phyloP scores from a whole-genome alignment of 2,113 vertebrate genomes.

The Regulus satrapa region DNA sequence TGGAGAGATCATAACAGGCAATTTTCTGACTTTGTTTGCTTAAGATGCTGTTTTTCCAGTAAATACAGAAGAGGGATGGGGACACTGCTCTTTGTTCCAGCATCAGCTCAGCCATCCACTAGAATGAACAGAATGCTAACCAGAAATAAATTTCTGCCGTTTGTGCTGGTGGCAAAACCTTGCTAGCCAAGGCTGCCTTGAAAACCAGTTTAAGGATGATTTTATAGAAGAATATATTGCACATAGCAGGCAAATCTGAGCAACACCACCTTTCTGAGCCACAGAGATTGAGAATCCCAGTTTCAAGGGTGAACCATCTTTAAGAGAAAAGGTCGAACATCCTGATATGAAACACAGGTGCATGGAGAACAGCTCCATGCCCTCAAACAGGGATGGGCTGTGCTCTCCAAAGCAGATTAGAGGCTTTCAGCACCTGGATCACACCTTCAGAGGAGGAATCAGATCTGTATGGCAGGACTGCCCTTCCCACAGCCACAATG shows the following conservation, averaged over 20 bases:
- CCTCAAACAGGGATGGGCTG: not conserved
- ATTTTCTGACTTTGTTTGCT: constrained; percentile 5
- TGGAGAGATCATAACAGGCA: not conserved
- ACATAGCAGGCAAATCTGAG: not conserved
- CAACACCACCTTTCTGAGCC: not conserved
- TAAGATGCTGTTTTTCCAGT: not conserved
- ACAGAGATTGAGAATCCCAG: not conserved
- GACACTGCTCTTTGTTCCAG: not conserved
- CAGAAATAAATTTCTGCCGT: not conserved
- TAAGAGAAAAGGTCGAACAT: not conserved
- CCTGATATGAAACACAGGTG: not conserved
- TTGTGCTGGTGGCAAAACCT: not conserved
- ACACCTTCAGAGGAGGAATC: not conserved
- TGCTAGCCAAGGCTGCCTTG: not conserved
- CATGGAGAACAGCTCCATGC: not conserved
- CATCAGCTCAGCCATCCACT: not conserved
- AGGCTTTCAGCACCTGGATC: not conserved
- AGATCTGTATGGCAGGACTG: not conserved
- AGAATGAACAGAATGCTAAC: not conserved
- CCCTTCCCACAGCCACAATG: not conserved
- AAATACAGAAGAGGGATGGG: not conserved
- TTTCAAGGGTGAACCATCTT: not conserved
- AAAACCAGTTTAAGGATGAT: not conserved
- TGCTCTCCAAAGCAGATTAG: not conserved
- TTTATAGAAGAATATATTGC: not conserved